Percentiles rank a stretch among this genome's conserved stretches.
Evolutionary conservation across 2,113 vertebrate species (phyloP).

Genomic region (Acinonyx jubatus): DNA sequence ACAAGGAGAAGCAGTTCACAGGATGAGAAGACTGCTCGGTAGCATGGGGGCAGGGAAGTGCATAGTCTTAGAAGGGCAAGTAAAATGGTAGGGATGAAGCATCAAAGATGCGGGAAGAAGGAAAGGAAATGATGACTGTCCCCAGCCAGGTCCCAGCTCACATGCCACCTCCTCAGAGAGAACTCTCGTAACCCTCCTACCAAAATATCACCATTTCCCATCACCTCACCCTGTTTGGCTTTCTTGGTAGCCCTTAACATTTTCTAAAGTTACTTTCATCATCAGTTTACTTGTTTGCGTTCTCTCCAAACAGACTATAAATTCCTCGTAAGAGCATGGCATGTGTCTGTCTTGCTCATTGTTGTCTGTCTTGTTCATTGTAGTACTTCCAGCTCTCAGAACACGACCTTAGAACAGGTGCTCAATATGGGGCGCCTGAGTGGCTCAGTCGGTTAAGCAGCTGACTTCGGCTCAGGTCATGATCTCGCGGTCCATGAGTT

Average conservation of each 20-base stretch:
- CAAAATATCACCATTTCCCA: neutral
- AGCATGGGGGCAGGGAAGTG: neutral
- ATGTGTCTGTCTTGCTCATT: neutral
- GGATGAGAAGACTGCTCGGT: neutral
- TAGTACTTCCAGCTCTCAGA: neutral
- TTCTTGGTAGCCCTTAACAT: neutral
- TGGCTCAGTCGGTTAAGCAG: too few species aligned
- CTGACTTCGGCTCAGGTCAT: too few species aligned
- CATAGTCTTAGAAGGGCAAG: neutral
- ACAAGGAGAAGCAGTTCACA: neutral
- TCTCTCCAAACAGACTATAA: neutral
- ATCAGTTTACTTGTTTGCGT: neutral
- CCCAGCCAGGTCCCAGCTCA: neutral
- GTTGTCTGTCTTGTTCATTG: neutral
- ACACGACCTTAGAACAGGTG: neutral
- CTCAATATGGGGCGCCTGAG: neutral
- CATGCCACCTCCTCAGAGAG: neutral
- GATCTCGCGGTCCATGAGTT: too few species aligned
- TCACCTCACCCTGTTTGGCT: neutral
- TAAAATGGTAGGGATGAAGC: neutral
- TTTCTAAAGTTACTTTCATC: neutral
- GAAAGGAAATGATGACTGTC: neutral
- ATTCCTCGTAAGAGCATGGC: neutral
- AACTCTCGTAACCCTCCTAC: neutral
- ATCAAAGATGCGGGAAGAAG: fast-evolving